phyloP scores from a whole-genome alignment of 2,113 vertebrate genomes.

The Egretta garzetta region DNA sequence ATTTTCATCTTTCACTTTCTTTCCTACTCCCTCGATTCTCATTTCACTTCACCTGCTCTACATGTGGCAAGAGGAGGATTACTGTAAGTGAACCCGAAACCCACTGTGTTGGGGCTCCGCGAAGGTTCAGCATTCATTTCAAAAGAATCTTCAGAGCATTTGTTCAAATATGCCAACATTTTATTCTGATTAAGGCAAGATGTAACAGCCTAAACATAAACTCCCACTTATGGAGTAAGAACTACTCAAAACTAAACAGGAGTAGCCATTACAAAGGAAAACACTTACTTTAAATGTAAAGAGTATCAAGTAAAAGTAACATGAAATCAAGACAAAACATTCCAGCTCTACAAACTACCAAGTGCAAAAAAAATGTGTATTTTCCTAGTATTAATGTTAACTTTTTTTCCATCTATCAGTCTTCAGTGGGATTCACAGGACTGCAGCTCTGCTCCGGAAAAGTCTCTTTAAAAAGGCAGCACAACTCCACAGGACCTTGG shows the following conservation, averaged over 20 bases:
- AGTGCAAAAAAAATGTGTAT: neutral
- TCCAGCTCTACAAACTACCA: neutral
- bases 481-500: neutral
- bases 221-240: neutral
- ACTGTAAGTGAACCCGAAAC: neutral
- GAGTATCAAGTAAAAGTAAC: neutral
- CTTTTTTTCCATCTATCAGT: neutral
- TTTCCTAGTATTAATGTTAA: neutral
- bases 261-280: neutral
- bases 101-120: neutral
- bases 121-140: neutral
- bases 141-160: slow-evolving; percentile 10
- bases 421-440: neutral
- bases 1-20: neutral
- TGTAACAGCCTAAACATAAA: neutral
- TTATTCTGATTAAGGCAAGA: slow-evolving; percentile 36
- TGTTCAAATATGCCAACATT: slow-evolving; percentile 12
- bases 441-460: neutral
- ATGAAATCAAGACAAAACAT: neutral
- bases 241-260: neutral
- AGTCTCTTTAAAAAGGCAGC: neutral
- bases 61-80: neutral
- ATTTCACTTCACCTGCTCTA: neutral
- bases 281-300: neutral
- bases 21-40: neutral